Evolutionary conservation across 2,113 vertebrate species (phyloP), one percentile per base, ranked within the genome.

Genomic region (Amphilophus citrinellus): DNA sequence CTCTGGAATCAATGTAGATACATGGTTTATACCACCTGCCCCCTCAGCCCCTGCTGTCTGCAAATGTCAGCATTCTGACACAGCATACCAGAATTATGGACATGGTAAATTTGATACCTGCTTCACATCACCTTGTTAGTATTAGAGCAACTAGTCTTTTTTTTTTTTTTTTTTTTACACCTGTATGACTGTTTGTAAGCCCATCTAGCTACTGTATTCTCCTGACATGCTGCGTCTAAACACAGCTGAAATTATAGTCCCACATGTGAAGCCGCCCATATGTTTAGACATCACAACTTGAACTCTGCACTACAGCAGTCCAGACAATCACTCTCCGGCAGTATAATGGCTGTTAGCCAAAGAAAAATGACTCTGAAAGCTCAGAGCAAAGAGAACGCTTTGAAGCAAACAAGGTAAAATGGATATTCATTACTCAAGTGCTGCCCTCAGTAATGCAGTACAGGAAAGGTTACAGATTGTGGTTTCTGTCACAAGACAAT

Each of bases 401-500:
- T 24, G 58, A 62, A 87, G 80, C 44, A 32, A 87, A 81, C 61
- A 53, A 87, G 61, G 76, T 89, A 66, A 84, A 87, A 90, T 87
- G 44, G 76, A 90, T 87, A 91, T 90, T 90, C 78, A 87, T 87
- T 81, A 83, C 76, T 82, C 60, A 84, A n/a, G 76, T 42, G 65
- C 84, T 84, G 80, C 47, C 56, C 77, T 82, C 71, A 18, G 88
- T 83, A 87, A 87, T 84, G 86, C 82, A 87, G 78, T 63, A 87
- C 32, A 11, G 79, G 78, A 83, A 84, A 88, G 84, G 84, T 83
- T 83, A 79, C 62, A 88, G 88, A 80, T 76, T 57, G 82, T 76
- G 79, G 68, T 85, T 89, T 85, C 63, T 81, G 83, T 90, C 80
- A 73, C 68, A 85, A 76, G 80, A 89, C 77, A 84, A 73, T 79